Evolutionary conservation across 2,888 invertebrate species (phyloP), one percentile per base, ranked within the genome.

Genomic region (Furcula furcula): DNA sequence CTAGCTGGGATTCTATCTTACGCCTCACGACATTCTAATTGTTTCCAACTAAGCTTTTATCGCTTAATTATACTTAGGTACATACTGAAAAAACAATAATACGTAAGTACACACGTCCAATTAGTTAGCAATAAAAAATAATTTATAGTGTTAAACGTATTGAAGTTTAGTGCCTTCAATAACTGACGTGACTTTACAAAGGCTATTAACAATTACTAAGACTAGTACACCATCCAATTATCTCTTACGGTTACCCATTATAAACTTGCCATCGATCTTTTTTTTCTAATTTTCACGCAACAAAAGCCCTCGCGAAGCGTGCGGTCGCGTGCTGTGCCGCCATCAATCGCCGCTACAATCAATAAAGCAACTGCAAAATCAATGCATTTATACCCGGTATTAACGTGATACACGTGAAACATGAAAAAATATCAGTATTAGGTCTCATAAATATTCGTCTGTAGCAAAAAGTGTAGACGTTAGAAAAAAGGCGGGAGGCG

Each of bases 341-440:
- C 68, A 86, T 86, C 82, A 76, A 85, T 85, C 79, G 79, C 57
- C 45, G 44, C 59, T 59, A 71, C 70, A 83, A 86, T 86, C 86
- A 85, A 87, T 86, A 82, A 68, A 74, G 62, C 75, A 61, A 54
- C 68, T 74, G 76, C 76, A 64, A 82, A 85, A 87, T 86, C 86
- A 85, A 86, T 85, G 84, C 73, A 65, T 67, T 75, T 69, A 77
- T 75, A 77, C 70, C 70, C 37, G 55, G 52, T 42, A 58, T 55
- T 62, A 68, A 53, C 55, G 56, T 44, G 44, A 52, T 48, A 55
- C 49, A 59, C 43, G 56, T 65, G 65, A 74, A 75, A n/a, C n/a
- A n/a, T n/a, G n/a, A n/a, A n/a, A n/a, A n/a, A n/a, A 70, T 28
- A 71, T 71, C 47, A 46, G 46, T 58, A 55, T 46, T 62, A 11